A percentile compares a stretch with the other conserved stretches of the same genome.
Evolutionary conservation across 2,113 vertebrate genomes (phyloP).

Genomic region (Otolemur garnettii): DNA sequence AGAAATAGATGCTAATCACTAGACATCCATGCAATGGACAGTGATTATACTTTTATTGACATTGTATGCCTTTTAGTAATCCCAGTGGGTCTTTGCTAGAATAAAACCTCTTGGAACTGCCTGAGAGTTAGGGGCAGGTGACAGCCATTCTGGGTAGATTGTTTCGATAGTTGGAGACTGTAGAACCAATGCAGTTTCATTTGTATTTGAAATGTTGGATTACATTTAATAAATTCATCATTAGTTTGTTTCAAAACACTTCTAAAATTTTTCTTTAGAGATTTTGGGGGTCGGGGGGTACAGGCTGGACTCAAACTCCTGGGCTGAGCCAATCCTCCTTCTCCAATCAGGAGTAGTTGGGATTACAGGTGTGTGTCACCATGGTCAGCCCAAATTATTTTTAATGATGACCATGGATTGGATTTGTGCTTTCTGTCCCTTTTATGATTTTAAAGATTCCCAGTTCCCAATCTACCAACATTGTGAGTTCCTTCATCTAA

Average conservation of each 20-base stretch:
- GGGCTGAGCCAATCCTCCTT: too few relatives aligned
- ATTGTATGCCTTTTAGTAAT: neutral
- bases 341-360: too few relatives aligned
- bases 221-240: neutral
- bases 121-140: neutral
- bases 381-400: neutral
- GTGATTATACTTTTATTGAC: accelerated
- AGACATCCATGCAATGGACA: neutral
- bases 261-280: too few relatives aligned
- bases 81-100: neutral
- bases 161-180: neutral
- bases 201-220: neutral
- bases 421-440: neutral
- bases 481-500: neutral
- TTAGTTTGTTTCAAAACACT: neutral
- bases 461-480: neutral
- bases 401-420: neutral
- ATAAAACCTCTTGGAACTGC: neutral
- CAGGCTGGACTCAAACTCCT: too few relatives aligned
- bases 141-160: neutral
- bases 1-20: neutral
- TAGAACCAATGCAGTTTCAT: neutral
- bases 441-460: neutral
- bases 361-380: too few relatives aligned
- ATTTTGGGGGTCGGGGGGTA: too few relatives aligned